Percentiles rank a stretch among this genome's conserved stretches.
These are phyloP conservation scores for Oreochromis aureus DNA, from an alignment of 2,113 vertebrate genomes.

Conservation along the genomic window DNA sequence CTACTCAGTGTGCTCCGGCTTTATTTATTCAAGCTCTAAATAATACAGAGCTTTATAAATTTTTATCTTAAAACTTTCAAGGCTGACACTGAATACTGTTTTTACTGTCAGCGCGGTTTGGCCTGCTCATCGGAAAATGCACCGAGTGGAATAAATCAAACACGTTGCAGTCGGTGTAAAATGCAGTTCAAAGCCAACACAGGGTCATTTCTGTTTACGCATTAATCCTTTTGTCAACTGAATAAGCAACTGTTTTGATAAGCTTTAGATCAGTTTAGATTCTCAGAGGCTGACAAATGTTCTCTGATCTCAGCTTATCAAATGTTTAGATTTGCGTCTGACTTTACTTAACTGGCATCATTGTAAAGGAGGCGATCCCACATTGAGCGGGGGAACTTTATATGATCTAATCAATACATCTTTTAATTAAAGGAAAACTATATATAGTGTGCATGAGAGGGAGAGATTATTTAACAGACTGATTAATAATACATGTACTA, in stretches of 20 bases:
- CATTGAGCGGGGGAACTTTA: background rate
- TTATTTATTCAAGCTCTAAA: background rate
- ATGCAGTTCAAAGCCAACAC: background rate
- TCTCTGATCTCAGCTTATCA: background rate
- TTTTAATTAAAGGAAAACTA: background rate
- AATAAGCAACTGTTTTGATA: background rate
- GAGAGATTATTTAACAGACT: background rate
- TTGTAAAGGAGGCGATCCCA: background rate
- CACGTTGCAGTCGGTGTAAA: background rate
- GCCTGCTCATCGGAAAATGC: background rate
- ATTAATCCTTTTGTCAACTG: background rate
- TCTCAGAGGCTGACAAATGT: background rate
- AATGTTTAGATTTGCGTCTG: background rate
- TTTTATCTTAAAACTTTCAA: background rate
- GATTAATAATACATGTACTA: background rate
- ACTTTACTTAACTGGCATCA: background rate
- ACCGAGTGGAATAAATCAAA: background rate
- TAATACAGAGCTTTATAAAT: background rate
- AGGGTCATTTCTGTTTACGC: background rate
- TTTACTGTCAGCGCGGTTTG: background rate
- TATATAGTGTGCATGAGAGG: background rate
- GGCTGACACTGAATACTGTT: background rate
- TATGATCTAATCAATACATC: background rate
- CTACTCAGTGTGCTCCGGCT: background rate
- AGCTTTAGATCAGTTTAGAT: background rate